Conservation (phyloP, 2,113 vertebrate genomes). For the Austrofundulus limnaeus region DNA sequence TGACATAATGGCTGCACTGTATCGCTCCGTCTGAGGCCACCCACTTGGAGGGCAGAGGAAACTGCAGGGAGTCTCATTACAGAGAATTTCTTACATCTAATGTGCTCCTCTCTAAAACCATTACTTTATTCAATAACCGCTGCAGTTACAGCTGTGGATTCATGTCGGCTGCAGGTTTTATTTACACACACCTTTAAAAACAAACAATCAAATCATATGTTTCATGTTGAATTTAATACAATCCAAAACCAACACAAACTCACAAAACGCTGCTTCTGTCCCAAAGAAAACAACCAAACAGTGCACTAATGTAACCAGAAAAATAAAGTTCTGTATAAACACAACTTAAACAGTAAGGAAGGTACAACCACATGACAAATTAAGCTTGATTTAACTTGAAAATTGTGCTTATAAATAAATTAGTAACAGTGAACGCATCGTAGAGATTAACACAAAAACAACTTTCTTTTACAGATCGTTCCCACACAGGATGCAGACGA, state of each 20-base stretch:
- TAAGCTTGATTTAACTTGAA: constrained; percentile 15
- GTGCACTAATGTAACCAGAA: constrained; percentile 6
- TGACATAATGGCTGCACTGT: constrained; percentile 66
- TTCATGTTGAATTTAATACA: constrained; percentile 57
- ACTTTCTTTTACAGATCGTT: too few species aligned
- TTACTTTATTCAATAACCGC: constrained; percentile 24
- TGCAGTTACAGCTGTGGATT: constrained; percentile 9
- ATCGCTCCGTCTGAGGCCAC: constrained; percentile 59
- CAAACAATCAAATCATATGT: background rate
- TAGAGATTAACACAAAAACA: too few species aligned
- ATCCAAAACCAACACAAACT: constrained; percentile 15
- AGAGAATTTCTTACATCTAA: constrained; percentile 39
- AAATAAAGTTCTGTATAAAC: background rate
- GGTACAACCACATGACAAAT: background rate
- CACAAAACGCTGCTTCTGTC: constrained; percentile 8
- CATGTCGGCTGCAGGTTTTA: background rate
- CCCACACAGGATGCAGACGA: too few species aligned
- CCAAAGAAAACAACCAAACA: constrained; percentile 25
- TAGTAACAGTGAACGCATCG: too few species aligned
- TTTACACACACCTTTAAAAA: constrained; percentile 23
- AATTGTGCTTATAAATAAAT: background rate
- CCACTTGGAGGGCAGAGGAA: constrained; percentile 60
- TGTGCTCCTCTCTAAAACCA: constrained; percentile 17
- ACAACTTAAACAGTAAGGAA: constrained; percentile 11
- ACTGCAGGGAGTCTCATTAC: constrained; percentile 59